Evolutionary conservation across 2,113 vertebrate species (phyloP).

Genomic region (Myocastor coypus): DNA sequence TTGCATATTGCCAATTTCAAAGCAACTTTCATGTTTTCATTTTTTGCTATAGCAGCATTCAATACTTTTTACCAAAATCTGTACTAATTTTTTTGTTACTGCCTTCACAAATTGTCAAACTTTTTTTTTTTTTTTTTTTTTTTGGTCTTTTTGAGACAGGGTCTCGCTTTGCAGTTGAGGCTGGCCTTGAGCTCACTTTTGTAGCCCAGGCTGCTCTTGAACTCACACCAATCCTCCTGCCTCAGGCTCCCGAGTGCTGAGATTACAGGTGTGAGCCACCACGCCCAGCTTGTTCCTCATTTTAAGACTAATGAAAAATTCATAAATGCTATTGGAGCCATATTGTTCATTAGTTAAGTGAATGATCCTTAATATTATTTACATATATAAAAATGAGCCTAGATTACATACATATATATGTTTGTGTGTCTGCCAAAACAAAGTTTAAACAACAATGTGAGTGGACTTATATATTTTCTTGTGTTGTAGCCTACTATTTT

Average conservation of each 20-base stretch:
- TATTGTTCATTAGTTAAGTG: neutral
- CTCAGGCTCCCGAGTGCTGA: too few species aligned
- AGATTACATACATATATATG: neutral
- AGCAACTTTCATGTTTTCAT: neutral
- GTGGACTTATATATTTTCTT: slow-evolving; percentile 42
- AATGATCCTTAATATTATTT: neutral
- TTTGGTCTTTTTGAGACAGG: too few species aligned
- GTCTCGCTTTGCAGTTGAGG: too few species aligned
- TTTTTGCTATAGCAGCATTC: neutral
- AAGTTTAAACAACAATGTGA: slow-evolving; percentile 19
- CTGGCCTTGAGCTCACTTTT: too few species aligned
- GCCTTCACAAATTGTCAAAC: neutral
- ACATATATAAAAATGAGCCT: neutral
- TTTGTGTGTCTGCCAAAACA: neutral
- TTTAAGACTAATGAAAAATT: slow-evolving; percentile 34
- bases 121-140: too few species aligned
- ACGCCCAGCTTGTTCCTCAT: too few species aligned
- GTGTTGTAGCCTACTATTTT: slow-evolving; percentile 79
- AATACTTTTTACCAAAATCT: neutral
- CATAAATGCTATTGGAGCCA: neutral
- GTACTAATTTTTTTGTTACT: neutral
- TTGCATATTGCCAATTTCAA: neutral
- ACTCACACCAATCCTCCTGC: too few species aligned
- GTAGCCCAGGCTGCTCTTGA: too few species aligned
- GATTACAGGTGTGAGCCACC: too few species aligned